Conservation (phyloP, 2,113 vertebrate species). For the Zosterops japonicus region DNA sequence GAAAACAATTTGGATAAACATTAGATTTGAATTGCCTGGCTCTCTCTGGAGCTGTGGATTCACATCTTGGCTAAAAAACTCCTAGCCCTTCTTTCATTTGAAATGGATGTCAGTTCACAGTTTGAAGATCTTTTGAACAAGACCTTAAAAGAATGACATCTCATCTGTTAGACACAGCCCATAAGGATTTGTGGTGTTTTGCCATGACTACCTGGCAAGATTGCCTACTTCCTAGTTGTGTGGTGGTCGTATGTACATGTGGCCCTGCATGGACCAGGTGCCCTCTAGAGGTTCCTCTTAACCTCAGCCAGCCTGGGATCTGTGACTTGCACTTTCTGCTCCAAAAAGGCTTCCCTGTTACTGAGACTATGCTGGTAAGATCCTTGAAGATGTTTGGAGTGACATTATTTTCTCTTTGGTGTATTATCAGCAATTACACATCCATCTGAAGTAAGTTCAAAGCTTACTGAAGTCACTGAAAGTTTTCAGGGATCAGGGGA, state of each 20-base stretch:
- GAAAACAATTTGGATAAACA: background rate
- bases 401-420: conserved; percentile 1
- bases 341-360: background rate
- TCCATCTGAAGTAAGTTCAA: background rate
- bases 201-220: background rate
- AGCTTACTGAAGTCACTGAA: background rate
- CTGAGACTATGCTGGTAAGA: background rate
- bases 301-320: background rate
- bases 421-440: background rate
- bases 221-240: background rate
- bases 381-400: background rate
- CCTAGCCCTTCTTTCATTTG: background rate
- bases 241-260: background rate
- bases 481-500: background rate
- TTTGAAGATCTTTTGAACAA: background rate
- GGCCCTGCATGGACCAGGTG: background rate
- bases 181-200: background rate
- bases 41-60: background rate
- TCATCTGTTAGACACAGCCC: background rate
- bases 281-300: background rate
- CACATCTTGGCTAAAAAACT: background rate
- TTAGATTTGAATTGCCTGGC: background rate
- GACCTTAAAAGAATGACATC: background rate
- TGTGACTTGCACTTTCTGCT: background rate
- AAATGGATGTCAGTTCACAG: background rate